Evolutionary conservation across 2,797 vertebrate genomes (phyloP).

Genomic region (Pseudotriccus pelzelni): DNA sequence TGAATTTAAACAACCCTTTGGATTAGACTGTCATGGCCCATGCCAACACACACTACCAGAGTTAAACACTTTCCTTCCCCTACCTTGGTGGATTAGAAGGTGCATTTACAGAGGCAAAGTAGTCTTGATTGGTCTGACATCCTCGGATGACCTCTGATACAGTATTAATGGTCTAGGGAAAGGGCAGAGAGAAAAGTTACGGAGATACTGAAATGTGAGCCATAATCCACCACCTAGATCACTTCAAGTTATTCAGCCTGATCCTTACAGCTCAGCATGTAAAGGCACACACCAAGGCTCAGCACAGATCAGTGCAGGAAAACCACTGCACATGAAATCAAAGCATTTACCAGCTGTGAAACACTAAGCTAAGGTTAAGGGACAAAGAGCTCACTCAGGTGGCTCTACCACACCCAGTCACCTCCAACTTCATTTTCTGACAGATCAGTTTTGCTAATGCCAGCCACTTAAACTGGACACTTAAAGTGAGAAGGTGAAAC

Average conservation of each 20-base stretch:
- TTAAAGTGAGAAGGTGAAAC: not conserved
- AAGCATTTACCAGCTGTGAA: not conserved
- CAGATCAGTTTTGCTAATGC: not conserved
- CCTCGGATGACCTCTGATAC: constrained; percentile 98
- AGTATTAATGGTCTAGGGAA: constrained; percentile 93
- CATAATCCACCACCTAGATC: not conserved
- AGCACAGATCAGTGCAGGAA: not conserved
- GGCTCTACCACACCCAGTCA: not conserved
- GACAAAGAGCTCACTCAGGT: not conserved
- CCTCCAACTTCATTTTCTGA: not conserved
- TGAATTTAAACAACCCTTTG: not conserved
- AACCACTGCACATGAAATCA: not conserved
- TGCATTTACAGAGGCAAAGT: constrained; percentile 97
- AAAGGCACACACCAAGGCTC: not conserved
- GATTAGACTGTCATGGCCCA: not conserved
- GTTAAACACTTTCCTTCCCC: constrained; percentile 13
- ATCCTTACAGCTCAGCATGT: not conserved
- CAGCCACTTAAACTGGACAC: not conserved
- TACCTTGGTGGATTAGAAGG: constrained; percentile 97
- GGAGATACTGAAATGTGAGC: not conserved
- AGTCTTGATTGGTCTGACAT: constrained; percentile 96
- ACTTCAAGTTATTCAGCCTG: not conserved
- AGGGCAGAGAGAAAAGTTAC: not conserved
- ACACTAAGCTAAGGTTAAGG: not conserved
- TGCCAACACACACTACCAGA: not conserved